These are phyloP conservation scores for Phortica okadai DNA, from an alignment of 2,888 invertebrate species.

Conservation along the genomic window DNA sequence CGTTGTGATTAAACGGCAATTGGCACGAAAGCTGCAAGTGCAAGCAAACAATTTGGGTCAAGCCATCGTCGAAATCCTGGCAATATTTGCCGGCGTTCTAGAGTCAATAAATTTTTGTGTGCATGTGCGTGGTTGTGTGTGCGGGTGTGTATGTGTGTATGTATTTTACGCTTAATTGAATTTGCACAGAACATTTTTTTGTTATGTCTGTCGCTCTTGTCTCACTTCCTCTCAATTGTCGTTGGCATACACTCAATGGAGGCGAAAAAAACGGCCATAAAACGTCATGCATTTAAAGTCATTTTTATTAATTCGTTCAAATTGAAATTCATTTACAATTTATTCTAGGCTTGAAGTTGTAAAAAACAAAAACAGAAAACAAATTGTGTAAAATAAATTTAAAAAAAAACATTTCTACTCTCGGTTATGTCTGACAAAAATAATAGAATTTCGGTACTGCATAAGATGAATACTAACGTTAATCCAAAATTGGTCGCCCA, in stretches of 20 bases:
- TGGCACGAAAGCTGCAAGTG: slow-evolving; percentile 7
- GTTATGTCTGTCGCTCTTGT: not conserved
- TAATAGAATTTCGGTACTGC: slow-evolving; percentile 67
- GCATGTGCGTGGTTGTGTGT: not conserved
- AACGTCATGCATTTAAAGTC: not conserved
- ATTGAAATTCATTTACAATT: not conserved
- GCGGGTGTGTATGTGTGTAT: not conserved
- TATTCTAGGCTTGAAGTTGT: not conserved
- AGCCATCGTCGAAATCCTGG: slow-evolving; percentile 10
- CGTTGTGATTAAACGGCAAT: slow-evolving; percentile 18
- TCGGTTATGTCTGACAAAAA: slow-evolving; percentile 53
- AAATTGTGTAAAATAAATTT: slow-evolving; percentile 18
- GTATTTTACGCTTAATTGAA: not conserved
- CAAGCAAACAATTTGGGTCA: slow-evolving; percentile 28
- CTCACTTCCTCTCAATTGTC: not conserved
- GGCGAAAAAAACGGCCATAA: no score
- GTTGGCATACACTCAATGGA: no score
- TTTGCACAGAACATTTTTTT: not conserved
- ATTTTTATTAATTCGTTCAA: not conserved
- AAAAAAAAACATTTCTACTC: not conserved
- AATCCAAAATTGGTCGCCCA: slow-evolving; percentile 54
- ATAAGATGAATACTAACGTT: slow-evolving; percentile 59
- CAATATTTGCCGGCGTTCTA: slow-evolving; percentile 13
- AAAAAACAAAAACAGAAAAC: slow-evolving; percentile 30
- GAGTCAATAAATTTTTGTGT: slow-evolving; percentile 14